Percentiles rank a stretch among this genome's conserved stretches.
Evolutionary conservation across 2,113 vertebrate genomes (phyloP).

Genomic region (Chlamydotis undulata): DNA sequence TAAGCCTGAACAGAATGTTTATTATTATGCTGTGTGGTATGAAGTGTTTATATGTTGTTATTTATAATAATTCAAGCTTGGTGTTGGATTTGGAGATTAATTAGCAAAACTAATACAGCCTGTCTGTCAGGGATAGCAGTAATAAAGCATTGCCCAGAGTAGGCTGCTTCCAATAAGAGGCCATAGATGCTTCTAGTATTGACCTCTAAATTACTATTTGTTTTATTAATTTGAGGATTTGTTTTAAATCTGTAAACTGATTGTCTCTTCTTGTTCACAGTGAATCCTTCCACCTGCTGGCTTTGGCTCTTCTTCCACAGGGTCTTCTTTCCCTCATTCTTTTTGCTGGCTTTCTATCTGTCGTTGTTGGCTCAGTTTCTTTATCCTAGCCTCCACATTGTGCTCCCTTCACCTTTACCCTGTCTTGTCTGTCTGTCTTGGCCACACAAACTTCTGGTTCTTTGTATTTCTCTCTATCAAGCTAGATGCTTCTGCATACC

Average conservation of each 20-base stretch:
- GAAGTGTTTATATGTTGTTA: slow-evolving; percentile 2
- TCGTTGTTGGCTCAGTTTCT: not conserved
- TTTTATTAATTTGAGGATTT: slow-evolving; percentile 39
- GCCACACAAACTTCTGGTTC: not conserved
- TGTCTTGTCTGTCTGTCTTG: not conserved
- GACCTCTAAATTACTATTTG: not conserved
- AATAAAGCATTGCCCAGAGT: not conserved
- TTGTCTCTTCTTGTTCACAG: not conserved
- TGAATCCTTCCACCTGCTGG: slow-evolving; percentile 2
- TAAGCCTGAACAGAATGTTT: not conserved
- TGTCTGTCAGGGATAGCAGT: not conserved
- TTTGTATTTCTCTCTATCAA: not conserved
- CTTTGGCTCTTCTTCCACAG: not conserved
- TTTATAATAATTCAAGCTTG: not conserved
- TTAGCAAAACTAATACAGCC: not conserved
- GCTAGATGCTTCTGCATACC: not conserved
- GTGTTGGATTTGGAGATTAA: slow-evolving; percentile 13
- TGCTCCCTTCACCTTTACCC: not conserved
- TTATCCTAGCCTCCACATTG: not conserved
- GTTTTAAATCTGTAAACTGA: not conserved
- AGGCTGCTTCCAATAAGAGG: not conserved
- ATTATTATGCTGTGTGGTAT: not conserved
- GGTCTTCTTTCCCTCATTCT: not conserved
- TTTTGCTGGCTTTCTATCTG: not conserved
- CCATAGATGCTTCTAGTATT: not conserved